phyloP scores from a whole-genome alignment of 1,140 invertebrate species.

The Bombus terrestris region DNA sequence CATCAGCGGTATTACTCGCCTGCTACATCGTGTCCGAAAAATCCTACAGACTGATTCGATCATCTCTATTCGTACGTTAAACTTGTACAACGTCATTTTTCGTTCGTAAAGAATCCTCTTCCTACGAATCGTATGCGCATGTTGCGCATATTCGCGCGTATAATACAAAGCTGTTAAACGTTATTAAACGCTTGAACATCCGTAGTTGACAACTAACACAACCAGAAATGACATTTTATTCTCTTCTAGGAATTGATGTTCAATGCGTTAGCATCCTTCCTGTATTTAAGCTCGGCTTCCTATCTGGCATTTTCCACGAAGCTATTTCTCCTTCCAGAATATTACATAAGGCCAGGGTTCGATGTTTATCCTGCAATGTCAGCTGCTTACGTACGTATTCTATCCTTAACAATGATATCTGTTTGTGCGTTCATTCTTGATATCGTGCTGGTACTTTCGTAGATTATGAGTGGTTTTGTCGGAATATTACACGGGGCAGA shows the following conservation, averaged over 20 bases:
- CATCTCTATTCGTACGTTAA: conserved; percentile 90
- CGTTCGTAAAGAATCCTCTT: too few relatives aligned
- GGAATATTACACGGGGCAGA: conserved; percentile 89
- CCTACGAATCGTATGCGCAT: too few relatives aligned
- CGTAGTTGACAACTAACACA: too few relatives aligned
- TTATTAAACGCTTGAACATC: too few relatives aligned
- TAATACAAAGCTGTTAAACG: too few relatives aligned
- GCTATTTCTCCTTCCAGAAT: conserved; percentile 87
- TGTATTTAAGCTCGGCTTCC: conserved; percentile 89
- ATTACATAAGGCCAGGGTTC: conserved; percentile 84
- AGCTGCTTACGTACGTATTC: conserved; percentile 89
- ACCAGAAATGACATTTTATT: background rate
- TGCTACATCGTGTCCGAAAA: conserved; percentile 91
- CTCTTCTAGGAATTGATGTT: conserved; percentile 89
- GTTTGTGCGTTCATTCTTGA: too few relatives aligned
- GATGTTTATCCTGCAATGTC: conserved; percentile 92
- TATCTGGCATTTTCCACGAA: conserved; percentile 90
- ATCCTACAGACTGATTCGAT: conserved; percentile 87
- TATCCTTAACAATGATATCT: background rate
- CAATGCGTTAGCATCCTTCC: conserved; percentile 88
- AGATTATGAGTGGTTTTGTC: conserved; percentile 89
- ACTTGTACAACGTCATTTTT: background rate
- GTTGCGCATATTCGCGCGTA: too few relatives aligned
- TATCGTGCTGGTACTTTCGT: conserved; percentile 73
- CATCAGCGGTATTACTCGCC: conserved; percentile 86